Conservation (phyloP, 1,140 invertebrate species). For the Panonychus citri region DNA sequence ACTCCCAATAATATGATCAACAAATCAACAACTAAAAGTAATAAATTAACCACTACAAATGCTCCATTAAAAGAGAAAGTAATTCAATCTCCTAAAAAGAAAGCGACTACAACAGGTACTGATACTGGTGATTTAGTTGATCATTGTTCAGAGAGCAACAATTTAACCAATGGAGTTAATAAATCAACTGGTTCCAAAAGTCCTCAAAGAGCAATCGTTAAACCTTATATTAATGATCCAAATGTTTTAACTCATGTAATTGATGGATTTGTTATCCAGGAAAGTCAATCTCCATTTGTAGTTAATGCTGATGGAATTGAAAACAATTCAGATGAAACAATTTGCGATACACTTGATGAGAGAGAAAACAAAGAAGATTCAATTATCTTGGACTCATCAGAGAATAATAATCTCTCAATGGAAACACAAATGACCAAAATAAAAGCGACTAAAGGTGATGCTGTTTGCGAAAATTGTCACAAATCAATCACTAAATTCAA, state of each 20-base stretch:
- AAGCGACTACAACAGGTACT: background rate
- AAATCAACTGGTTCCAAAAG: slow-evolving; percentile 17
- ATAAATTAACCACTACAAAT: background rate
- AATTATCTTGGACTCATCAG: background rate
- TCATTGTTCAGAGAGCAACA: background rate
- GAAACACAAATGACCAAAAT: too few relatives aligned
- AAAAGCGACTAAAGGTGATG: background rate
- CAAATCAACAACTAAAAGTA: background rate
- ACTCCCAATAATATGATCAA: background rate
- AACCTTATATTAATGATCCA: slow-evolving; percentile 31
- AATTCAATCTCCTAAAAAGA: too few relatives aligned
- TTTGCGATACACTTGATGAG: background rate
- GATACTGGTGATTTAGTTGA: background rate
- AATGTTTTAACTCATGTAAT: slow-evolving; percentile 89
- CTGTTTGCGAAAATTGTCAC: background rate
- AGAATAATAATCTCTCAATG: too few relatives aligned
- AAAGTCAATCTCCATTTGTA: slow-evolving; percentile 29
- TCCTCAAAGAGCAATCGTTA: slow-evolving; percentile 58
- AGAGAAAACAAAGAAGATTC: background rate
- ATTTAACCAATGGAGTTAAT: background rate
- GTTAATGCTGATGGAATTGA: slow-evolving; percentile 4
- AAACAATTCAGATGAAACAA: background rate
- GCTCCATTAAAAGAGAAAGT: background rate
- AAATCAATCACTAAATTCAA: background rate
- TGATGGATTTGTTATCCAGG: slow-evolving; percentile 88